Conservation (phyloP, 2,113 vertebrate genomes). For the Gobio gobio region DNA sequence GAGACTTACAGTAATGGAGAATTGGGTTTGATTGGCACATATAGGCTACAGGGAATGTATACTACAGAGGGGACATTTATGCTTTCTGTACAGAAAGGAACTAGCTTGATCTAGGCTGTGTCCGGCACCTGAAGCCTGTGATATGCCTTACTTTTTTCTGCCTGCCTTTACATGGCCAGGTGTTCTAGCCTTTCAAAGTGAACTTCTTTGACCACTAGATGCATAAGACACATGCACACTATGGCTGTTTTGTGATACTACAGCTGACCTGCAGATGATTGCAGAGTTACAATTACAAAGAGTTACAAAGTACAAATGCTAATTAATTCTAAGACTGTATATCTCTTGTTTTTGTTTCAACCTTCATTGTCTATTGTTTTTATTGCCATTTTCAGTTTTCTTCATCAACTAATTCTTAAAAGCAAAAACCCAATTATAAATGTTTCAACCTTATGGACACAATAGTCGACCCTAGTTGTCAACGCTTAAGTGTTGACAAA, state of each 20-base stretch:
- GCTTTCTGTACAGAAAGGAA: neutral
- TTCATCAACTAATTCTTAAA: neutral
- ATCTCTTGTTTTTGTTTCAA: no score
- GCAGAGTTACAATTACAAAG: no score
- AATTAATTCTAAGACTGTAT: no score
- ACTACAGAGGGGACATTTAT: neutral
- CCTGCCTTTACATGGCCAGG: neutral
- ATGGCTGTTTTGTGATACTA: neutral
- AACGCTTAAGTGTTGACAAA: neutral
- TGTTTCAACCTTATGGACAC: neutral
- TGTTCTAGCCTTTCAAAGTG: neutral
- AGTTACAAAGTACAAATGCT: no score
- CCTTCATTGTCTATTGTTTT: no score
- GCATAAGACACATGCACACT: neutral
- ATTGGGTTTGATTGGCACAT: neutral
- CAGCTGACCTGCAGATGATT: neutral
- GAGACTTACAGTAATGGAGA: constrained; percentile 14
- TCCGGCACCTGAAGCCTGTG: neutral
- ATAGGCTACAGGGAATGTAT: neutral
- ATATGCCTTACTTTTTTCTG: neutral
- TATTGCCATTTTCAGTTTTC: neutral
- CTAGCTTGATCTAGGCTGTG: neutral
- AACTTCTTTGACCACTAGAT: neutral
- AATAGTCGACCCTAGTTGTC: neutral
- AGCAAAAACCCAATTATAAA: neutral